phyloP scores from a whole-genome alignment of 2,113 vertebrate genomes.

The Limanda limanda region DNA sequence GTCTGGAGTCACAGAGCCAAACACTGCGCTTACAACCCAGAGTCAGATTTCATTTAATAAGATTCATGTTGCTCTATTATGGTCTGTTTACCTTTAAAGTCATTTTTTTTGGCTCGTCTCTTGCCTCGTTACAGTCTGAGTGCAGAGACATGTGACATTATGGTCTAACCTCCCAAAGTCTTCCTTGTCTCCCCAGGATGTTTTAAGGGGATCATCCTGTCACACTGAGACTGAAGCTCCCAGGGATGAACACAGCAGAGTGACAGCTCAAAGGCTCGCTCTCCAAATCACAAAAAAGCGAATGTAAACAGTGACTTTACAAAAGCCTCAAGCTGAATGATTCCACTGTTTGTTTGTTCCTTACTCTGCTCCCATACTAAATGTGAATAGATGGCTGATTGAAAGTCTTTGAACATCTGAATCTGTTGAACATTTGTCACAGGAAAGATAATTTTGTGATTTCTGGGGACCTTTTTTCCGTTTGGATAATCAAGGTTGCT shows the following conservation, averaged over 20 bases:
- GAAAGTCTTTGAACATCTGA: too few relatives aligned
- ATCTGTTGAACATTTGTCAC: too few relatives aligned
- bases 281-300: slow-evolving; percentile 36
- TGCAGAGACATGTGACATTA: slow-evolving; percentile 16
- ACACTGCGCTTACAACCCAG: background rate
- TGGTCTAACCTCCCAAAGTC: slow-evolving; percentile 25
- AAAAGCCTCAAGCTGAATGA: slow-evolving; percentile 25
- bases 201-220: slow-evolving; percentile 56
- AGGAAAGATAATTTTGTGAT: too few relatives aligned
- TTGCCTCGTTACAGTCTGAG: slow-evolving; percentile 18
- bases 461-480: too few relatives aligned
- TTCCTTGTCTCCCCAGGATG: slow-evolving; percentile 44
- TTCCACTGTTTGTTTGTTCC: slow-evolving; percentile 17
- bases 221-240: background rate
- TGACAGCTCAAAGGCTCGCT: slow-evolving; percentile 44
- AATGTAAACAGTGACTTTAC: slow-evolving; percentile 42
- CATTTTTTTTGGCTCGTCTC: slow-evolving; percentile 16
- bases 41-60: slow-evolving; percentile 15
- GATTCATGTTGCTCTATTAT: slow-evolving; percentile 8
- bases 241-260: background rate
- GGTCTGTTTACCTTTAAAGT: slow-evolving; percentile 23
- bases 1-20: slow-evolving; percentile 27
- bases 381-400: too few relatives aligned
- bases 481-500: too few relatives aligned
- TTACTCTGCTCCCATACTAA: background rate